phyloP scores from a whole-genome alignment of 1,140 invertebrate genomes.

The Panagrolaimus sp. region DNA sequence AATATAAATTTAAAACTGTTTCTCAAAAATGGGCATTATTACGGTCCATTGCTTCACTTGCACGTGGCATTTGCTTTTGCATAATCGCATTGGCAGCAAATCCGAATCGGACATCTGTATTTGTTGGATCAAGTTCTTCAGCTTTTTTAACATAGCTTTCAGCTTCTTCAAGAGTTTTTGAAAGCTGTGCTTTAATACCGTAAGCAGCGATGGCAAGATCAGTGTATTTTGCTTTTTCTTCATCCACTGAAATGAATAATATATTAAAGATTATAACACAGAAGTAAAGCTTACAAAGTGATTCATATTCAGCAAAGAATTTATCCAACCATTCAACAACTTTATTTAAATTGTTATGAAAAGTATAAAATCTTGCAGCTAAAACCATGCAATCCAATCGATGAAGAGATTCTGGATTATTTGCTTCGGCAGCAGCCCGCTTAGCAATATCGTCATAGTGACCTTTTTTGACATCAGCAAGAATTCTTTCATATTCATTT shows the following conservation, averaged over 20 bases:
- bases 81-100: not conserved
- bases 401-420: not conserved
- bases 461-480: not conserved
- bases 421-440: not conserved
- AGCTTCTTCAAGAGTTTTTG: not conserved
- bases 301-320: slow-evolving; percentile 4
- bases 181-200: not conserved
- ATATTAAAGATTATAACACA: not conserved
- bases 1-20: too few species aligned
- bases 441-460: not conserved
- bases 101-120: not conserved
- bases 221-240: not conserved
- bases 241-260: not conserved
- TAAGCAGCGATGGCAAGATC: not conserved
- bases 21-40: too few species aligned
- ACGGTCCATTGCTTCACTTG: not conserved
- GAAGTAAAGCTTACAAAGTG: not conserved
- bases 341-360: slow-evolving; percentile 5
- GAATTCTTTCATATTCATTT: not conserved
- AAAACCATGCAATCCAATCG: not conserved
- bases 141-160: not conserved
- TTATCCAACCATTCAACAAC: not conserved
- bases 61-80: not conserved
- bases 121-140: not conserved
- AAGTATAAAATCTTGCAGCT: not conserved